phyloP scores from a whole-genome alignment of 2,797 vertebrate species.

The Muraenolepis orangiensis region DNA sequence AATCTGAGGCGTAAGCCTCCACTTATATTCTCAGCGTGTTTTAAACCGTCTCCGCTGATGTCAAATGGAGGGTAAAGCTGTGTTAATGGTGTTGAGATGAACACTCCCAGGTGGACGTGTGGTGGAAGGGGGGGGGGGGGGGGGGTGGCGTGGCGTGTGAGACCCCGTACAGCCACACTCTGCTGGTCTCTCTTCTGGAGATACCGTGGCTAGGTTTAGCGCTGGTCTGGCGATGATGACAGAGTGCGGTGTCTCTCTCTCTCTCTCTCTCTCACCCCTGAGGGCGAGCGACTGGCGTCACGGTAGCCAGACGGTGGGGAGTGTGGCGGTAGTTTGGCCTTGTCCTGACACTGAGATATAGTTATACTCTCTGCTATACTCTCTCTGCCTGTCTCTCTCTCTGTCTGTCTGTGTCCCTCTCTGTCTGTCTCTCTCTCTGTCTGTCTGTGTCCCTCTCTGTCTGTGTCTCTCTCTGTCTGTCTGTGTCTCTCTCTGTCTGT shows the following conservation, averaged over 20 bases:
- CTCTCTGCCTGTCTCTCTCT: neutral
- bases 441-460: neutral
- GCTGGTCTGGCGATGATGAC: constrained; percentile 66
- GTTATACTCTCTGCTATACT: constrained; percentile 4
- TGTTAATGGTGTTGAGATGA: too few relatives aligned
- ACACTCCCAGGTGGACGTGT: too few relatives aligned
- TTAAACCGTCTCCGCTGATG: constrained; percentile 5
- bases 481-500: neutral
- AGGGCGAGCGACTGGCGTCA: constrained; percentile 34
- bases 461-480: neutral
- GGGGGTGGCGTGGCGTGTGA: too few relatives aligned
- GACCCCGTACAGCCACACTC: neutral
- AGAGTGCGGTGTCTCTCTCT: constrained; percentile 57
- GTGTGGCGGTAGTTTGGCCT: neutral
- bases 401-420: neutral
- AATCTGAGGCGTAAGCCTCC: neutral
- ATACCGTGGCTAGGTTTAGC: constrained; percentile 58
- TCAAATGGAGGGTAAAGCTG: too few relatives aligned
- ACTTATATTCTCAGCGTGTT: constrained; percentile 10
- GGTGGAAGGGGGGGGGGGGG: too few relatives aligned
- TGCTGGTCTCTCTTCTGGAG: constrained; percentile 30
- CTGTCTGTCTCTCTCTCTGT: neutral
- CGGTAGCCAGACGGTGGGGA: too few relatives aligned
- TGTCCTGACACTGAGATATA: too few relatives aligned
- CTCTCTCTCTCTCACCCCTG: constrained; percentile 35